Evolutionary conservation across 2,797 vertebrate genomes (phyloP), one percentile per base, ranked within the genome.

Genomic region (Typhlichthys subterraneus): DNA sequence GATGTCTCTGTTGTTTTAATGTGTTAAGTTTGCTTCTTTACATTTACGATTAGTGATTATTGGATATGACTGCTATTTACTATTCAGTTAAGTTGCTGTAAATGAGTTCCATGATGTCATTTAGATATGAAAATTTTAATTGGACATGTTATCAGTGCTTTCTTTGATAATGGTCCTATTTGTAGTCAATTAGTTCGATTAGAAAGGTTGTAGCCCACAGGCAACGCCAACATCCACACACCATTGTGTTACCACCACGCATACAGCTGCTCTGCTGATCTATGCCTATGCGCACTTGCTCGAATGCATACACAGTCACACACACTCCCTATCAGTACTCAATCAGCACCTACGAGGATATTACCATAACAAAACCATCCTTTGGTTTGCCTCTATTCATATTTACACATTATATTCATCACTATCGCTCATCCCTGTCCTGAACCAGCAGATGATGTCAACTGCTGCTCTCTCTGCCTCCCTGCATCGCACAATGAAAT

Each of bases 351-450:
- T 88, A 90, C 85, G 88, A 90, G 84, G 53, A 10, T 70, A 92
- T 93, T 92, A 92, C 59, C 92, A 92, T 93, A 84, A 93, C 91
- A 93, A 94, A 92, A 90, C 72, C 79, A 63, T 67, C 84, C 85
- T 82, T 85, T 85, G 81, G 80, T 88, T 84, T 76, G 69, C 72
- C 76, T 80, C 73, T 67, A 73, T 87, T 91, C 88, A 89, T 92
- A 92, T 93, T 92, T 91, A 87, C 89, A 83, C 90, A 86, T 88
- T 89, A 93, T 91, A 92, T 92, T 92, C 90, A 93, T 92, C 91
- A 81, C 85, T 88, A 88, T 90, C 88, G 81, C 81, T 90, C 89
- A 86, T 85, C 85, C 86, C 80, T 80, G 80, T 87, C 88, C 81
- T 65, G 29, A 76, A 87, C 83, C 82, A 67, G 81, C 84, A 69